Conservation (phyloP, 2,113 vertebrate genomes). For the Circaetus gallicus region DNA sequence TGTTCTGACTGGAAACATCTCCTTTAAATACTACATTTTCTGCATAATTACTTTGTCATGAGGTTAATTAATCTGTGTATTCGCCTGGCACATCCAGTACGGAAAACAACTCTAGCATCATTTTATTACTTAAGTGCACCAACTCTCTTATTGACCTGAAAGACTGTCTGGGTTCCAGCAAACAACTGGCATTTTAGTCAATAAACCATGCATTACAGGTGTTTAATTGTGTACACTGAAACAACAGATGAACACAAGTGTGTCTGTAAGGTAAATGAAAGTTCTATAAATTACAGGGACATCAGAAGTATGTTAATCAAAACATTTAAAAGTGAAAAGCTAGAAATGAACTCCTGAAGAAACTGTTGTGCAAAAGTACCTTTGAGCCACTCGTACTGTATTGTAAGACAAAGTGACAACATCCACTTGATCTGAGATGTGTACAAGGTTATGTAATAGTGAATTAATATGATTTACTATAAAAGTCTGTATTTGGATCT, state of each 20-base stretch:
- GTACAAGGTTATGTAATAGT: background rate
- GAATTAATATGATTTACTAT: background rate
- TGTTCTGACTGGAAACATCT: background rate
- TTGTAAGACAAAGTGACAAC: background rate
- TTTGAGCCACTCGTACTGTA: background rate
- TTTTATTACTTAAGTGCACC: background rate
- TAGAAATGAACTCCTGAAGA: background rate
- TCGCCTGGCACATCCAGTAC: background rate
- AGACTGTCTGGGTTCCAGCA: background rate
- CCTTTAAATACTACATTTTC: background rate
- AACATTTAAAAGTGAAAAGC: background rate
- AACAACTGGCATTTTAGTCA: background rate
- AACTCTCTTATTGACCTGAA: background rate
- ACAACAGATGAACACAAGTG: background rate
- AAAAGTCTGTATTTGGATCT: background rate
- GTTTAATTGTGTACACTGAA: background rate
- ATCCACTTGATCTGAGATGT: background rate
- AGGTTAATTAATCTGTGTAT: background rate
- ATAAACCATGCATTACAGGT: background rate
- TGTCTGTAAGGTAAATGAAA: background rate
- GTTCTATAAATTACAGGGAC: background rate
- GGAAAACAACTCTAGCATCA: background rate
- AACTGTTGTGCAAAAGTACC: background rate
- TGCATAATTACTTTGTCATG: background rate
- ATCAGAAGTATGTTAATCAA: background rate